Evolutionary conservation across 2,113 vertebrate species (phyloP).

Genomic region (Chloropsis cyanopogon): DNA sequence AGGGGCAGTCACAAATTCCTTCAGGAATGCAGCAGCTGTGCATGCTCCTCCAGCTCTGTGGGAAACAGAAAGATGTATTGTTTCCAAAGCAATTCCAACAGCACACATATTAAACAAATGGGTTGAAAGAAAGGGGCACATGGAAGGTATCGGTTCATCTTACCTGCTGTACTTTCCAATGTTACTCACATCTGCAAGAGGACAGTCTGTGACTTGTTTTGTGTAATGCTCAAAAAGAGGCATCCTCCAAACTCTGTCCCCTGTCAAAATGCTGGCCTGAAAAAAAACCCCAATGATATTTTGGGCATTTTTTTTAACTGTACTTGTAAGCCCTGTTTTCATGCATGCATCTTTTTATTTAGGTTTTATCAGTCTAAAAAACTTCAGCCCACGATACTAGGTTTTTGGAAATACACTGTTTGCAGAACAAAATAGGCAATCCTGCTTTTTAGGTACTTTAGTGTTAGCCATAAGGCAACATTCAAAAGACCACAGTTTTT

Average conservation of each 20-base stretch:
- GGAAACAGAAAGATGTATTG: background rate
- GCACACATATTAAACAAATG: background rate
- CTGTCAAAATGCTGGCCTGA: constrained; percentile 90
- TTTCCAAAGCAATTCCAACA: background rate
- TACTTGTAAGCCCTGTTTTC: background rate
- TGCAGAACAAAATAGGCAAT: background rate
- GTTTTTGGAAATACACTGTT: background rate
- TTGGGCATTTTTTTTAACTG: background rate
- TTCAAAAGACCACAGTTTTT: background rate
- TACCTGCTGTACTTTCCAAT: constrained; percentile 92
- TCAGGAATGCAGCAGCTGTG: constrained; percentile 94
- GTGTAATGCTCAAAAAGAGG: constrained; percentile 96
- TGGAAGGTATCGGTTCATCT: background rate
- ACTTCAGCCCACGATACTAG: background rate
- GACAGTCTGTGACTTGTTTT: constrained; percentile 86
- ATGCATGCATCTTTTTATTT: background rate
- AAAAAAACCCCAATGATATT: background rate
- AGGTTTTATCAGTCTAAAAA: background rate
- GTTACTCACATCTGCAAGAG: constrained; percentile 96
- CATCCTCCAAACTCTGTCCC: constrained; percentile 98
- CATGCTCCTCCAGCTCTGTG: constrained; percentile 90
- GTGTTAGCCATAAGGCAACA: background rate
- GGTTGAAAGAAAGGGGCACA: background rate
- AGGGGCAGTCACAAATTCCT: constrained; percentile 86
- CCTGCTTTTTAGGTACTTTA: background rate